Percentiles rank a stretch among this genome's conserved stretches.
Conservation (phyloP, 2,797 vertebrate species). For the Sardinella longiceps region DNA sequence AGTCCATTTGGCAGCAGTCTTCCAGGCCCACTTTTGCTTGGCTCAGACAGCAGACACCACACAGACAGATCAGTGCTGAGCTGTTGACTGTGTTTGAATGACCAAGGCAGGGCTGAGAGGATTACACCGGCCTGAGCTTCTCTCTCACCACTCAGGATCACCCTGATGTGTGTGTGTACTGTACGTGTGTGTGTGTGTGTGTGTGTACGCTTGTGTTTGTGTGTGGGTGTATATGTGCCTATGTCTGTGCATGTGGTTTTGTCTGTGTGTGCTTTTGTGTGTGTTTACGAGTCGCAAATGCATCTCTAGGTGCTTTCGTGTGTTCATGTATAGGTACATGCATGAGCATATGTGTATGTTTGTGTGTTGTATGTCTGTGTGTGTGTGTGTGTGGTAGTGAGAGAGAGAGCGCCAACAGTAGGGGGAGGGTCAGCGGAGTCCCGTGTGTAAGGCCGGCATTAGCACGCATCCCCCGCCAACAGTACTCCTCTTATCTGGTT, state of each 20-base stretch:
- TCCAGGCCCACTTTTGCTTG: neutral
- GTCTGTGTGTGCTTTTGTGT: neutral
- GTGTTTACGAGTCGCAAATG: neutral
- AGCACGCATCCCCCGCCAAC: neutral
- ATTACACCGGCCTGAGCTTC: neutral
- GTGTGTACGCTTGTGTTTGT: neutral
- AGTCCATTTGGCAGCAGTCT: neutral
- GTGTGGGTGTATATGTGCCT: neutral
- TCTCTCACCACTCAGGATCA: conserved; percentile 8
- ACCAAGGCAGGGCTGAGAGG: neutral
- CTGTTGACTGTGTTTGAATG: neutral
- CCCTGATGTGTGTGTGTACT: neutral
- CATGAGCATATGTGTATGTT: no score
- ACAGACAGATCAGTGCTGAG: neutral
- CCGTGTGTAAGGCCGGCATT: neutral
- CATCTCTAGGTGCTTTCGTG: neutral
- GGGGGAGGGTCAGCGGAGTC: neutral
- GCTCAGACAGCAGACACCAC: neutral
- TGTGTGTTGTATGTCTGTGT: conserved; percentile 26
- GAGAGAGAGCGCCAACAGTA: neutral
- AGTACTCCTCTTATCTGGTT: conserved; percentile 45
- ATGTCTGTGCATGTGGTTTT: neutral
- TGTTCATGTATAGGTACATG: no score
- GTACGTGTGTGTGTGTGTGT: neutral
- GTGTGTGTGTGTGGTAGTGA: neutral